Base-by-base conservation (phyloP, 2,797 vertebrate species). In the Echiichthys vipera region DNA sequence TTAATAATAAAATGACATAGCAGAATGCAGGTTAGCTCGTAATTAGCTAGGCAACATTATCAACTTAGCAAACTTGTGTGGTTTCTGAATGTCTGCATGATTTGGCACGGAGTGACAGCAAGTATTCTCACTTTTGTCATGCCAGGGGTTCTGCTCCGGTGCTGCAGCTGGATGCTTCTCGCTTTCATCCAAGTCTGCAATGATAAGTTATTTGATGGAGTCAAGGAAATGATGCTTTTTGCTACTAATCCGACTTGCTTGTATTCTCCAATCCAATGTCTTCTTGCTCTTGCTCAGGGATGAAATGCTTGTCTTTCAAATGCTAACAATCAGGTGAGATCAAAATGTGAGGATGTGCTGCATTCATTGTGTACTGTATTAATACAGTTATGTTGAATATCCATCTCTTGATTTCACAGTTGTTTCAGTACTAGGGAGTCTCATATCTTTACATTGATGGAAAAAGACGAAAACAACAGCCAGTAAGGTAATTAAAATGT, bases 311-410 rank as follows among this genome's bases (percentile, higher is more conserved):
- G 1, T 43, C 46, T 72, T 40, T 36, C 7, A 43, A 57, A 70
- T 7, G 2, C 27, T 58, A 17, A 62, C 7, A 66, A 22, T 27
- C 24, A 63, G 63, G 72, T 79, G 59, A 76, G 55, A 34, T 54
- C n/a, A 22, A 39, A n/a, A 42, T 22, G 24, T 46, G 32, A 8
- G 27, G 1, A 24, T n/a, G 1, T 22, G 10, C 53, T 71, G 11
- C 2, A 54, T 63, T 76, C 43, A 15, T 55, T 62, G 18, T 45
- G 1, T n/a, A 43, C 56, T 45, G 1, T n/a, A 43, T 59, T 37
- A 1, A 15, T 40, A 29, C 34, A 29, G 0, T 18, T 30, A 6
- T n/a, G 0, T 56, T 50, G n/a, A 39, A 45, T 42, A 37, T 66
- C 2, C 27, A 20, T 66, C 4, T 45, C 4, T 74, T 66, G 0